Evolutionary conservation across 2,113 vertebrate species (phyloP).

Genomic region (Pelusios castaneus): DNA sequence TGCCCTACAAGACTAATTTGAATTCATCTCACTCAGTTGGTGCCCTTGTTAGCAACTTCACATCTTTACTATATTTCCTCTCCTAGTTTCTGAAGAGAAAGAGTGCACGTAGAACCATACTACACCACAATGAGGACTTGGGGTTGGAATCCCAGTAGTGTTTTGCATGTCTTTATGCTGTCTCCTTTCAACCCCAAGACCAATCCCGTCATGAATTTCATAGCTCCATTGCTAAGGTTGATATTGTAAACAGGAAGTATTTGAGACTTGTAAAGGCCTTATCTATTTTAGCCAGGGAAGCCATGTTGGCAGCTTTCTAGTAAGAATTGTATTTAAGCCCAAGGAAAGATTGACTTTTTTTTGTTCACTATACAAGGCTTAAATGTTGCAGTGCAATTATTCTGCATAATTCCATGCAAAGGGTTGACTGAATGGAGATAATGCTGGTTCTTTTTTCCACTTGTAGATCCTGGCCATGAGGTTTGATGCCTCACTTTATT

Average conservation of each 20-base stretch:
- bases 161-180: neutral
- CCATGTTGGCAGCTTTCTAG: neutral
- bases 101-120: neutral
- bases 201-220: neutral
- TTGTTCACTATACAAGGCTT: neutral
- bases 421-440: neutral
- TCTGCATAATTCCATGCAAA: neutral
- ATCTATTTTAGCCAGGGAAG: neutral
- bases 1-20: neutral
- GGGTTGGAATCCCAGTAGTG: neutral
- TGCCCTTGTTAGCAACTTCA: neutral
- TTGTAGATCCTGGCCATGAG: slow-evolving; percentile 98
- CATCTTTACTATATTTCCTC: neutral
- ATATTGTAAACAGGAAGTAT: slow-evolving; percentile 27
- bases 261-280: neutral
- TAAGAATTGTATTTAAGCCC: neutral
- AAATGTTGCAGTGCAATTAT: neutral
- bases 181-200: neutral
- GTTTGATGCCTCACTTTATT: slow-evolving; percentile 99
- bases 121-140: neutral
- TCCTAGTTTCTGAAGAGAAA: neutral
- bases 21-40: neutral
- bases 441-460: neutral
- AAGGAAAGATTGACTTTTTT: neutral
- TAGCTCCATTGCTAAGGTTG: neutral